Percentiles rank a stretch among this genome's conserved stretches.
Conservation (phyloP, 2,888 invertebrate genomes). For the Ornithoptera priamus region DNA sequence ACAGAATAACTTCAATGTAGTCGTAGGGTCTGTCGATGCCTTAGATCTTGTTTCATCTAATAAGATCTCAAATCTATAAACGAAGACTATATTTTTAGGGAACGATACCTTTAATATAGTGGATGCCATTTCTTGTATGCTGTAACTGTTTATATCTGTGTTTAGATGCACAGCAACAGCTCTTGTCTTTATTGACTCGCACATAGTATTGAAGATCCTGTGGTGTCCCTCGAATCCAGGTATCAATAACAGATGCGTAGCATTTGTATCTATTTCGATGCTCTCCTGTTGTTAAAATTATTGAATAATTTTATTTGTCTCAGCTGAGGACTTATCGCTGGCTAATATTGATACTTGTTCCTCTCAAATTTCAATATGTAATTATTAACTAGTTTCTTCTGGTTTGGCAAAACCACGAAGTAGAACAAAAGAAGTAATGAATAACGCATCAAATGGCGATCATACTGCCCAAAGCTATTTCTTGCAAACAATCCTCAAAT, state of each 20-base stretch:
- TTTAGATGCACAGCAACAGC: conserved; percentile 6
- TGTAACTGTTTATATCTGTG: background rate
- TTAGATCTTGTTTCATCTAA: too few species aligned
- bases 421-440: too few species aligned
- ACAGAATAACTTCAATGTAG: too few species aligned
- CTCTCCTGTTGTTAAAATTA: background rate
- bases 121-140: conserved; percentile 6
- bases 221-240: conserved; percentile 58
- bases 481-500: too few species aligned
- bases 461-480: too few species aligned
- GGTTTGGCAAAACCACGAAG: too few species aligned
- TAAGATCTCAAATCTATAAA: background rate
- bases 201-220: conserved; percentile 39
- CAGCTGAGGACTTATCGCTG: too few species aligned
- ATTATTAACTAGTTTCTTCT: too few species aligned
- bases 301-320: background rate
- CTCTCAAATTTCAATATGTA: too few species aligned
- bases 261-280: conserved; percentile 41
- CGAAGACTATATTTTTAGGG: background rate
- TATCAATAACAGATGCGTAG: conserved; percentile 47
- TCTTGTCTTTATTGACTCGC: conserved; percentile 14
- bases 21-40: too few species aligned
- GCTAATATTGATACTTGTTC: too few species aligned
- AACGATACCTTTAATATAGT: conserved; percentile 13
- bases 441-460: too few species aligned